Evolutionary conservation across 2,888 invertebrate genomes (phyloP).

Genomic region (Polyommatus icarus): DNA sequence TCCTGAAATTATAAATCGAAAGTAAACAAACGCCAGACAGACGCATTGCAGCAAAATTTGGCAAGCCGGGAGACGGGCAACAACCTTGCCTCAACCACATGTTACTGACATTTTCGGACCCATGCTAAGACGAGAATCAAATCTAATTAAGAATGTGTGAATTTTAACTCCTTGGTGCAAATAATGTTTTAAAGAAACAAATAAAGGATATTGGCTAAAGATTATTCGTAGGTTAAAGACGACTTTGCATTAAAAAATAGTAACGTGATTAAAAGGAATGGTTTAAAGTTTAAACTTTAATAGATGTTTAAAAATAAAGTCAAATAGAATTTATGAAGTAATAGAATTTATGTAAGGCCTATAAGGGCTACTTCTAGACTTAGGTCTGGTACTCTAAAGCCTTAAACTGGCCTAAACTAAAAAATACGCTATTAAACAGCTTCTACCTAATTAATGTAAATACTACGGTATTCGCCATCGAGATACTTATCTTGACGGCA

Average conservation of each 20-base stretch:
- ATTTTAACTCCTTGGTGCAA: no score
- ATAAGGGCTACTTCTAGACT: no score
- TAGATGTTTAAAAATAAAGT: no score
- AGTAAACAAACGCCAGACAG: slow-evolving; percentile 28
- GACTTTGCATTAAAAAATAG: no score
- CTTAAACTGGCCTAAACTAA: no score
- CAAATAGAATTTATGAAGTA: no score
- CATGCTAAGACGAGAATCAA: background rate
- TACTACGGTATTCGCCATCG: background rate
- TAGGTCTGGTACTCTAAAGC: no score
- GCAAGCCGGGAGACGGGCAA: slow-evolving; percentile 15
- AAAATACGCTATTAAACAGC: no score
- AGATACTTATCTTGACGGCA: background rate
- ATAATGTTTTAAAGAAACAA: background rate
- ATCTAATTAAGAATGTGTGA: background rate
- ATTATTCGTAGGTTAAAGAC: no score
- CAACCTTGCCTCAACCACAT: slow-evolving; percentile 18
- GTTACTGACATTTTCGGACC: slow-evolving; percentile 1
- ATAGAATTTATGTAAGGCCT: no score
- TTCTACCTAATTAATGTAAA: background rate
- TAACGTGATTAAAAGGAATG: no score
- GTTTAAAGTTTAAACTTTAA: no score
- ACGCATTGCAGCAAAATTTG: slow-evolving; percentile 24
- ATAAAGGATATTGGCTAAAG: background rate
- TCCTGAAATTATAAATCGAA: background rate